These are phyloP conservation scores for Piprites chloris DNA, from an alignment of 2,113 vertebrate genomes.

Conservation along the genomic window DNA sequence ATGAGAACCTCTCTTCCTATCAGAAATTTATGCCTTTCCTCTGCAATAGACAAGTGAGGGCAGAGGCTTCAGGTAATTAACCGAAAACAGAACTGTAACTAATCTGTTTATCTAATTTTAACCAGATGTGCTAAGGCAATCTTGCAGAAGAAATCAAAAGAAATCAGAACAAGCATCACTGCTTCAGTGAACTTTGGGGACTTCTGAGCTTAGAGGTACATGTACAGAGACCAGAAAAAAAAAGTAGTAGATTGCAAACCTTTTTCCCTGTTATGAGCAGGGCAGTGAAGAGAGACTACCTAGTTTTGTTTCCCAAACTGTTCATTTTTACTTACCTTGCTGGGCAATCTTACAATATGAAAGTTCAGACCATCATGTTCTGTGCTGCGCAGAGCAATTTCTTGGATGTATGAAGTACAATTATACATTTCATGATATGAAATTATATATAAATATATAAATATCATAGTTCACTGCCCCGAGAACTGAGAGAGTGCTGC, in stretches of 20 bases:
- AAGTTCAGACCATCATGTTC: neutral
- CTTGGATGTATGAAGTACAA: neutral
- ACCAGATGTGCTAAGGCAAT: conserved; percentile 59
- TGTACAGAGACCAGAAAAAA: neutral
- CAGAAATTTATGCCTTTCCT: conserved; percentile 28
- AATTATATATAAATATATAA: conserved; percentile 35
- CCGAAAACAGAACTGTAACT: conserved; percentile 45
- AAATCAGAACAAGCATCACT: conserved; percentile 19
- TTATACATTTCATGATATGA: neutral
- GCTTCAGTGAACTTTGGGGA: neutral
- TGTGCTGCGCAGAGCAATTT: neutral
- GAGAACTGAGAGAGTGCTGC: neutral
- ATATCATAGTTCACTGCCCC: neutral
- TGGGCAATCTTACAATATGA: neutral
- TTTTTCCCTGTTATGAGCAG: neutral
- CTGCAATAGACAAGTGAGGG: conserved; percentile 9
- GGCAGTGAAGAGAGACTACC: neutral
- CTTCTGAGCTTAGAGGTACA: neutral
- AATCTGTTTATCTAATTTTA: conserved; percentile 63
- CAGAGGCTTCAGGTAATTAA: conserved; percentile 50
- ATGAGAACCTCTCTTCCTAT: conserved; percentile 27
- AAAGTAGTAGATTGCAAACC: neutral
- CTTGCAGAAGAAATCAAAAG: conserved; percentile 48
- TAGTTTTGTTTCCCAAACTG: neutral
- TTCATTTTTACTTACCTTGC: neutral